These are phyloP conservation scores for Lithophane semibrunnea DNA, from an alignment of 2,888 invertebrate genomes.

Conservation along the genomic window DNA sequence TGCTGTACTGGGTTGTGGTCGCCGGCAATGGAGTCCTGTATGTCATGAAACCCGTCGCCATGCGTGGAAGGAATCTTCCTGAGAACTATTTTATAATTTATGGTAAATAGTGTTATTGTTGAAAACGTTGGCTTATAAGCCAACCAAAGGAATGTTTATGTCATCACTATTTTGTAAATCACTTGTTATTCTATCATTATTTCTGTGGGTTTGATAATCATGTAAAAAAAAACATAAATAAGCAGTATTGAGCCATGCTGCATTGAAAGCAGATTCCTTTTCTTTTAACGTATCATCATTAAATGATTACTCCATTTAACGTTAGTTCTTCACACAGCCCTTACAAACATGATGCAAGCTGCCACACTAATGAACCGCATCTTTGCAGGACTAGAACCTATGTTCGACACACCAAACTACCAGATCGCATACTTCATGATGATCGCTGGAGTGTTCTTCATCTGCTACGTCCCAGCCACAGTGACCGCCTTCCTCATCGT, in stretches of 20 bases:
- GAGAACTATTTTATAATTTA: constrained; percentile 61
- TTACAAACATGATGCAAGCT: neutral
- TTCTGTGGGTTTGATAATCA: neutral
- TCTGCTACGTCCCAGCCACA: constrained; percentile 62
- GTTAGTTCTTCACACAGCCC: neutral
- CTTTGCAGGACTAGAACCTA: constrained; percentile 60
- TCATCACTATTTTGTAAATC: neutral
- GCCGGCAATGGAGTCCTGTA: constrained; percentile 57
- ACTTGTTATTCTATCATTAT: neutral
- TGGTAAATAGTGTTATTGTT: constrained; percentile 43
- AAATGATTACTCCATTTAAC: neutral
- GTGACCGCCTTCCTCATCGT: constrained; percentile 64
- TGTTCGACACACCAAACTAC: constrained; percentile 62
- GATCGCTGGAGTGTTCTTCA: constrained; percentile 40
- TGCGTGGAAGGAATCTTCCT: constrained; percentile 56
- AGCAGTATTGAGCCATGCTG: neutral
- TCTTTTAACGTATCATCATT: neutral
- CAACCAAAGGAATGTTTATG: neutral
- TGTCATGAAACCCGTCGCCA: constrained; percentile 45
- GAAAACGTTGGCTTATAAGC: no score
- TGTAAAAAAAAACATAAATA: neutral
- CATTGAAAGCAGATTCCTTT: neutral
- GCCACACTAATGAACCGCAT: neutral
- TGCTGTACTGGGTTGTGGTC: constrained; percentile 59
- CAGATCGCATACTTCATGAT: constrained; percentile 60